A percentile compares a stretch with the other conserved stretches of the same genome.
phyloP scores from a whole-genome alignment of 2,797 vertebrate genomes.

The Delichon dasypus region DNA sequence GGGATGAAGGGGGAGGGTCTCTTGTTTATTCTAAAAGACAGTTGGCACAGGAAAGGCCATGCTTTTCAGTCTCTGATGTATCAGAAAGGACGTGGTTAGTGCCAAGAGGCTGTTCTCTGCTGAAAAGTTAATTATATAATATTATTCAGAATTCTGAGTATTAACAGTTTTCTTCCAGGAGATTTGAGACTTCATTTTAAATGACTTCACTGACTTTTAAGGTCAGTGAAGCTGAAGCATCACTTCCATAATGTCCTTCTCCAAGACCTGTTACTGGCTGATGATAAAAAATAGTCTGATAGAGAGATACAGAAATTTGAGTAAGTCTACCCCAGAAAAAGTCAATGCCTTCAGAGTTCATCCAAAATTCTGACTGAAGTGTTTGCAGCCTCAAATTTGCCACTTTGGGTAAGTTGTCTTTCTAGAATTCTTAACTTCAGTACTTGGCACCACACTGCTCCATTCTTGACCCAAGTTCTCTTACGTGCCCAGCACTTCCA shows the following conservation, averaged over 20 bases:
- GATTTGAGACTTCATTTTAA: neutral
- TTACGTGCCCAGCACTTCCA: neutral
- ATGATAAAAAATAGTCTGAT: neutral
- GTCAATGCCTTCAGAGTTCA: neutral
- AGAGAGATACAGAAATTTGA: neutral
- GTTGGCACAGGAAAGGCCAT: neutral
- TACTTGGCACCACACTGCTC: neutral
- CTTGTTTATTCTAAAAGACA: neutral
- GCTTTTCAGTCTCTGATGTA: conserved; percentile 12
- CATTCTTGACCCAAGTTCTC: neutral
- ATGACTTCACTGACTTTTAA: neutral
- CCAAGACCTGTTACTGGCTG: neutral
- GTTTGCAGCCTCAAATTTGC: neutral
- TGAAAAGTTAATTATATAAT: conserved; percentile 25
- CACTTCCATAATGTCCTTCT: neutral
- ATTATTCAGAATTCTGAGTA: neutral
- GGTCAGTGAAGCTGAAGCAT: neutral
- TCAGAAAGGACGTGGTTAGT: neutral
- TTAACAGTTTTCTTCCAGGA: neutral
- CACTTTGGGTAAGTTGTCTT: neutral
- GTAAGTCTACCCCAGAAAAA: neutral
- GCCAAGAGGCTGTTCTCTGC: conserved; percentile 6
- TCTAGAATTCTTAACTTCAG: neutral
- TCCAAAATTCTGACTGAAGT: neutral
- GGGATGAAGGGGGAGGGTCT: conserved; percentile 9